Evolutionary conservation across 2,888 invertebrate species (phyloP).

Genomic region (Dryococelus australis): DNA sequence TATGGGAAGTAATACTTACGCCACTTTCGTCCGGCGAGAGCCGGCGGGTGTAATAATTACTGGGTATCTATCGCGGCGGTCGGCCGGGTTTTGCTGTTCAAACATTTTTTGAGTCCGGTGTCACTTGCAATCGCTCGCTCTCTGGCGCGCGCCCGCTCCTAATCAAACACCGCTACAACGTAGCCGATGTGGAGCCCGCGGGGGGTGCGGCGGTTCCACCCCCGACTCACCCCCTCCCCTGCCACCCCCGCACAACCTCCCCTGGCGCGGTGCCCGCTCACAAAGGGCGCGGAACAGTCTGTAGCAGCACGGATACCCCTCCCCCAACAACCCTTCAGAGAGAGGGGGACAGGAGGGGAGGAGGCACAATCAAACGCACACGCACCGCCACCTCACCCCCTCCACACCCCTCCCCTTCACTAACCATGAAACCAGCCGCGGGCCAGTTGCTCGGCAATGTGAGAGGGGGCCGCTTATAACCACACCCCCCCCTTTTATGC

Average conservation of each 20-base stretch:
- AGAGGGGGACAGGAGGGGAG: not conserved
- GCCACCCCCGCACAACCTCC: not conserved
- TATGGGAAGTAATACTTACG: not conserved
- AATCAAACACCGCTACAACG: constrained; percentile 16
- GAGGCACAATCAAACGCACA: not conserved
- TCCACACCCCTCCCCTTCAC: not conserved
- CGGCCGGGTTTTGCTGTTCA: not conserved
- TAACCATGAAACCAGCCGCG: constrained; percentile 6
- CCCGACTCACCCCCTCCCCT: not conserved
- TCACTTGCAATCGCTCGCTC: constrained; percentile 4
- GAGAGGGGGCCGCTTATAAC: not conserved
- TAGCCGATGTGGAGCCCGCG: not conserved
- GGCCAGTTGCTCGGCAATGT: not conserved
- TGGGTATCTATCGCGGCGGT: not conserved
- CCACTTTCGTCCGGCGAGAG: not conserved
- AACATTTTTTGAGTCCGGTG: constrained; percentile 10
- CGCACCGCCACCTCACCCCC: not conserved
- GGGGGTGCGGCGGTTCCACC: not conserved
- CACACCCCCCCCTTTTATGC: not conserved
- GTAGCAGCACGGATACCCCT: not conserved
- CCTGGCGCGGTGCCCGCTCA: not conserved
- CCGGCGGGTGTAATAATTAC: not conserved
- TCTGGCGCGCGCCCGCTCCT: not conserved
- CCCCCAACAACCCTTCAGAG: not conserved
- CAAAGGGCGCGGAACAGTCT: not conserved